phyloP scores from a whole-genome alignment of 2,797 vertebrate species.

The Otolemur crassicaudatus region DNA sequence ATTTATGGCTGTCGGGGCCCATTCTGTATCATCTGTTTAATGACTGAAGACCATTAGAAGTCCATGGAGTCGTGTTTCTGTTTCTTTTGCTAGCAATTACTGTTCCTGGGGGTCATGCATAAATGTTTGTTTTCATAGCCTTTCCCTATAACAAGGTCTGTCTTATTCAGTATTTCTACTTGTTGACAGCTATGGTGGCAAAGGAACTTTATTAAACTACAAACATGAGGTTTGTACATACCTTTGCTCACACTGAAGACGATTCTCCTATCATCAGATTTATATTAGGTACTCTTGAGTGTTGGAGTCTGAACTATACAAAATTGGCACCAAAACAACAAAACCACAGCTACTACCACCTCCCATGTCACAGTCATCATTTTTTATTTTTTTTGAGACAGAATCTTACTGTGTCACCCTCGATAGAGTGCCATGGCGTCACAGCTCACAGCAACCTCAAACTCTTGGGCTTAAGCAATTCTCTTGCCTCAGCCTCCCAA shows the following conservation, averaged over 20 bases:
- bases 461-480: too few relatives aligned
- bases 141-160: not conserved
- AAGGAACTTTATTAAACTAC: not conserved
- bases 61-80: not conserved
- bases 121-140: slow-evolving; percentile 9
- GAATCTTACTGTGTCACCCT: too few relatives aligned
- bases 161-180: not conserved
- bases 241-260: not conserved
- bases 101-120: slow-evolving; percentile 31
- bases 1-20: not conserved
- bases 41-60: slow-evolving; percentile 17
- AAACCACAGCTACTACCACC: not conserved
- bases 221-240: not conserved
- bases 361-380: not conserved
- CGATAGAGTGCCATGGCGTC: too few relatives aligned
- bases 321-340: not conserved
- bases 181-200: not conserved
- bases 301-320: not conserved
- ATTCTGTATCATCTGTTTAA: not conserved
- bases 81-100: not conserved
- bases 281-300: not conserved
- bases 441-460: too few relatives aligned
- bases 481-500: too few relatives aligned
- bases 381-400: not conserved
- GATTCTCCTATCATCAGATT: not conserved